Evolutionary conservation across 2,797 vertebrate species (phyloP).

Genomic region (Cyclopterus lumpus): DNA sequence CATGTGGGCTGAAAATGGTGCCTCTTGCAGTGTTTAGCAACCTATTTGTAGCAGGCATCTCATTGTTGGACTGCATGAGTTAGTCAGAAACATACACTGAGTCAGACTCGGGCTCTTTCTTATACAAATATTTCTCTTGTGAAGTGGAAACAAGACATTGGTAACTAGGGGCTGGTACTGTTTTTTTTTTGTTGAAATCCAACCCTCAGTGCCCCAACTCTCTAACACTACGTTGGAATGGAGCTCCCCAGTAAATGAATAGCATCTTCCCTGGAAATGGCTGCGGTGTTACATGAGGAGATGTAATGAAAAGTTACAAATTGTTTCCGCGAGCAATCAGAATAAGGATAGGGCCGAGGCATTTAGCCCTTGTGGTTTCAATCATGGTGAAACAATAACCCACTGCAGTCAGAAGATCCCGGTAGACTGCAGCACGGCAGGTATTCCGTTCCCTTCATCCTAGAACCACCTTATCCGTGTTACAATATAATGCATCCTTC

Average conservation of each 20-base stretch:
- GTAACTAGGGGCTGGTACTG: conserved; percentile 50
- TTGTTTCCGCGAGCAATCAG: conserved; percentile 73
- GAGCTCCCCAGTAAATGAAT: conserved; percentile 43
- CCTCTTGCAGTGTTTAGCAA: conserved; percentile 37
- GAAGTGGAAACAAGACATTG: conserved; percentile 55
- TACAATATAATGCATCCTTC: conserved; percentile 38
- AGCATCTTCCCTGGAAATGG: conserved; percentile 51
- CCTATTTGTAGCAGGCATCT: conserved; percentile 51
- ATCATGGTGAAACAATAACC: conserved; percentile 71
- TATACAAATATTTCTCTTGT: conserved; percentile 63
- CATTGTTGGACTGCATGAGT: conserved; percentile 53
- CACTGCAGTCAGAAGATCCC: conserved; percentile 53
- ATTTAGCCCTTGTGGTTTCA: conserved; percentile 69
- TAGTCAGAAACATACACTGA: conserved; percentile 50
- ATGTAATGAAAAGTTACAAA: conserved; percentile 73
- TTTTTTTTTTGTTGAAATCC: conserved; percentile 43
- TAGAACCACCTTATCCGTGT: conserved; percentile 34
- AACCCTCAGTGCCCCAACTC: conserved; percentile 5
- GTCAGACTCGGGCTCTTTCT: conserved; percentile 41
- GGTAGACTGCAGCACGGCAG: conserved; percentile 35
- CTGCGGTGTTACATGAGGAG: conserved; percentile 61
- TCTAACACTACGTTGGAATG: conserved; percentile 17
- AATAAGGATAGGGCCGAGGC: conserved; percentile 57
- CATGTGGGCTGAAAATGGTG: conserved; percentile 42
- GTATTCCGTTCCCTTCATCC: conserved; percentile 36